phyloP scores from a whole-genome alignment of 2,113 vertebrate species.

The Sebastes schlegelii region DNA sequence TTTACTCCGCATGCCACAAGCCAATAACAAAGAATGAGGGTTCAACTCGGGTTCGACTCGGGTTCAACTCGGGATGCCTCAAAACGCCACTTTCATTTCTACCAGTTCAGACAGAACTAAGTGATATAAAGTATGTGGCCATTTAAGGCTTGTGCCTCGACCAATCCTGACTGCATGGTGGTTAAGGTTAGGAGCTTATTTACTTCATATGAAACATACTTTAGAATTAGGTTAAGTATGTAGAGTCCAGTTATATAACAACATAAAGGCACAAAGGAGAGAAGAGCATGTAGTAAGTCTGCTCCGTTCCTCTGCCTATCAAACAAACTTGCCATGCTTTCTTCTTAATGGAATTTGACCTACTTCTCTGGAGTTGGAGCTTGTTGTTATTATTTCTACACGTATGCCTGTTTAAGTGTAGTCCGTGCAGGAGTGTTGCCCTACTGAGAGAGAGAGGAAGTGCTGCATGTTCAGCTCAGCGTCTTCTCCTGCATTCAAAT shows the following conservation, averaged over 20 bases:
- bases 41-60: not conserved
- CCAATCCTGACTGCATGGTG: not conserved
- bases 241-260: not conserved
- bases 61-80: not conserved
- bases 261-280: not conserved
- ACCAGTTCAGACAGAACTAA: not conserved
- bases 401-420: not conserved
- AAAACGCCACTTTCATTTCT: not conserved
- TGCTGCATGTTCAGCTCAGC: not conserved
- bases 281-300: not conserved
- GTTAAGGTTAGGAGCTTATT: not conserved
- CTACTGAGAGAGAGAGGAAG: slow-evolving; percentile 12
- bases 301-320: not conserved
- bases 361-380: slow-evolving; percentile 9
- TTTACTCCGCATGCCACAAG: not conserved
- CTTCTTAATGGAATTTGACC: slow-evolving; percentile 5
- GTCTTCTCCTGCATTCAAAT: not conserved
- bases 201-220: not conserved
- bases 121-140: not conserved
- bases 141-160: not conserved
- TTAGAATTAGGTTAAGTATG: not conserved
- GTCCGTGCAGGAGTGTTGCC: not conserved
- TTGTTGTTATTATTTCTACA: slow-evolving; percentile 24
- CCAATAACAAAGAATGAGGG: not conserved
- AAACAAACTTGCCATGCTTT: not conserved